Percentiles rank a stretch among this genome's conserved stretches.
Conservation (phyloP, 2,797 vertebrate species). For the Geotrypetes seraphini region DNA sequence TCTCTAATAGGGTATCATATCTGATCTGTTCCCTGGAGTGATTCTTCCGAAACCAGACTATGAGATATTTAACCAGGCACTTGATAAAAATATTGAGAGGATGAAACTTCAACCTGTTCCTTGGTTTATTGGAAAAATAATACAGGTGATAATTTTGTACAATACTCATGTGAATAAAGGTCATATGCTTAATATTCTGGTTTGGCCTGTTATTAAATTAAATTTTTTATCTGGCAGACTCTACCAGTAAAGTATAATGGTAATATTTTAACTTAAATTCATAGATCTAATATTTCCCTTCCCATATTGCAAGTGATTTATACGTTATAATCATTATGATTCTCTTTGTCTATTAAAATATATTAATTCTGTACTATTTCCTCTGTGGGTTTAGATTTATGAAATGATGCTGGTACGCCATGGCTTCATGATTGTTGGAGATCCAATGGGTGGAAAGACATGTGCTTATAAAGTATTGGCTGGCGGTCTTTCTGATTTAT, state of each 20-base stretch:
- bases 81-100: constrained; percentile 67
- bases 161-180: too few relatives aligned
- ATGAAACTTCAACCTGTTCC: constrained; percentile 77
- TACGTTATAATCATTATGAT: too few relatives aligned
- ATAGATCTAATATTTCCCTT: neutral
- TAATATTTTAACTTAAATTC: neutral
- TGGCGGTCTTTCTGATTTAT: constrained; percentile 68
- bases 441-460: constrained; percentile 80
- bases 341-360: too few relatives aligned
- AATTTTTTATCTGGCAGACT: too few relatives aligned
- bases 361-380: too few relatives aligned
- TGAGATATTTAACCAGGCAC: constrained; percentile 63
- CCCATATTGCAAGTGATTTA: neutral
- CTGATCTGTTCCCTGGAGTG: constrained; percentile 85
- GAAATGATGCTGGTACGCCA: constrained; percentile 95
- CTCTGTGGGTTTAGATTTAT: constrained; percentile 81
- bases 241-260: too few relatives aligned
- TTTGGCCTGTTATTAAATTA: too few relatives aligned
- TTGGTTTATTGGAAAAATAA: constrained; percentile 89
- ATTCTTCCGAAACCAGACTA: constrained; percentile 83
- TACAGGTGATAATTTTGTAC: constrained; percentile 63
- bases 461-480: constrained; percentile 79
- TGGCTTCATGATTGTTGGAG: constrained; percentile 90
- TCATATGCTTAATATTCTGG: too few relatives aligned
- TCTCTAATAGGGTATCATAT: constrained; percentile 78